Evolutionary conservation across 1,140 invertebrate species (phyloP), one percentile per base, ranked within the genome.

Genomic region (Drosophila takahashii): DNA sequence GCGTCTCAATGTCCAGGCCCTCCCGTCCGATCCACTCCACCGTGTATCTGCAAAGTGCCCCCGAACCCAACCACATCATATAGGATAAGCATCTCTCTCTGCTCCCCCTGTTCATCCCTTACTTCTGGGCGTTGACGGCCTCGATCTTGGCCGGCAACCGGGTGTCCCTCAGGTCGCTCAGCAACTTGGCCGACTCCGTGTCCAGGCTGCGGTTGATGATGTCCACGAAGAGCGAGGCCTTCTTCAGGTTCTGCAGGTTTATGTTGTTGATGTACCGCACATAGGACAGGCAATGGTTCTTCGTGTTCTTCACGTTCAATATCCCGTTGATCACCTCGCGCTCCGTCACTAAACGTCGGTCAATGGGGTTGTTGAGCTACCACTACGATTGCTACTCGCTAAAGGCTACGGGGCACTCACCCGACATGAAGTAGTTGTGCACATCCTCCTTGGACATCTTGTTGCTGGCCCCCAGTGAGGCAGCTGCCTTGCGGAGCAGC

Each of bases 391-490:
- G 5, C 69, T 52, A 60, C 56, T 32, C 29, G 4, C 39, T 59
- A 26, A 1, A 6, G 15, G 29, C 42, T 53, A 65, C 15, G 32
- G 61, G n/a, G 32, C 11, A 70, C 70, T 92, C 94, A 99, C 98
- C 98, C 61, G 98, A 99, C 98, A 99, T 99, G 87, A 98, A 99
- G 92, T 99, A 99, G 92, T 99, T 99, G 81, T 99, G 98, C 95
- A 98, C 98, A 13, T 96, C 96, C 48, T 99, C 98, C 79, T 97
- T 96, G 83, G 96, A 96, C 86, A 99, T 96, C 93, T 97, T 97
- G 3, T 96, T 97, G 72, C 94, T 93, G 50, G 96, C 96, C 79
- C 95, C 97, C 11, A 99, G 93, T 3, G 97, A 97, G 26, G 95
- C 95, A 0, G 98, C 96, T 0, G 98, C 97, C 93, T 99, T 99